phyloP scores from a whole-genome alignment of 2,113 vertebrate genomes.

The Halichoeres trimaculatus region DNA sequence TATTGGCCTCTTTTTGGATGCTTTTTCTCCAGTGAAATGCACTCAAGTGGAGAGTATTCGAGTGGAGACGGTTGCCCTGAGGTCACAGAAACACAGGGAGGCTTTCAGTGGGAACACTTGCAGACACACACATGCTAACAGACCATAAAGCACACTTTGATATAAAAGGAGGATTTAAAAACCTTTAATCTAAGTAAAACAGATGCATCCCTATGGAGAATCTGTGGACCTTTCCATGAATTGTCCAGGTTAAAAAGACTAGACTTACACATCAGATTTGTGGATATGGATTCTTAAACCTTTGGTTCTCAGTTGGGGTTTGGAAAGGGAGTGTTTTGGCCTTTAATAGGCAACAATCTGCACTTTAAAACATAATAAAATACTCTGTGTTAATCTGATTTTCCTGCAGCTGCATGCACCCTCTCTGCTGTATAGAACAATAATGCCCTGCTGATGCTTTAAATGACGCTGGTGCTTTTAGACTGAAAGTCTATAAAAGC shows the following conservation, averaged over 20 bases:
- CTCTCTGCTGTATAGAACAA: conserved; percentile 8
- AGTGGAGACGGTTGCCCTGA: conserved; percentile 30
- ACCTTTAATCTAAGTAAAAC: conserved; percentile 26
- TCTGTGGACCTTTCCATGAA: not conserved
- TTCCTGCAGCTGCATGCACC: not conserved
- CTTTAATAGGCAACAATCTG: conserved; percentile 27
- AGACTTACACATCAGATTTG: conserved; percentile 20
- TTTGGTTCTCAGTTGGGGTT: conserved; percentile 3
- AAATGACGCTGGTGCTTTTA: conserved; percentile 25
- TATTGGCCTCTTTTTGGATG: conserved; percentile 40
- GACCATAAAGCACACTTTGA: not conserved
- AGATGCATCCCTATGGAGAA: not conserved
- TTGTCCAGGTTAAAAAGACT: not conserved
- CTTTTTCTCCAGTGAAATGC: conserved; percentile 41
- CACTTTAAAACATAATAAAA: conserved; percentile 25
- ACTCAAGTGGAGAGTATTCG: conserved; percentile 5
- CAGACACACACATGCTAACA: conserved; percentile 3
- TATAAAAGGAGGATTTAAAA: conserved; percentile 18
- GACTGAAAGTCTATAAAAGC: conserved; percentile 22
- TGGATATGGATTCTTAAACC: conserved; percentile 17
- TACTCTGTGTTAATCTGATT: conserved; percentile 27
- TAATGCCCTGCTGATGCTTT: conserved; percentile 18
- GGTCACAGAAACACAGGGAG: conserved; percentile 27
- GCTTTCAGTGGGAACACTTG: conserved; percentile 34
- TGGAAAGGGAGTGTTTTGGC: conserved; percentile 3